phyloP scores from a whole-genome alignment of 2,888 invertebrate species.

The Ryuthela nishihirai region DNA sequence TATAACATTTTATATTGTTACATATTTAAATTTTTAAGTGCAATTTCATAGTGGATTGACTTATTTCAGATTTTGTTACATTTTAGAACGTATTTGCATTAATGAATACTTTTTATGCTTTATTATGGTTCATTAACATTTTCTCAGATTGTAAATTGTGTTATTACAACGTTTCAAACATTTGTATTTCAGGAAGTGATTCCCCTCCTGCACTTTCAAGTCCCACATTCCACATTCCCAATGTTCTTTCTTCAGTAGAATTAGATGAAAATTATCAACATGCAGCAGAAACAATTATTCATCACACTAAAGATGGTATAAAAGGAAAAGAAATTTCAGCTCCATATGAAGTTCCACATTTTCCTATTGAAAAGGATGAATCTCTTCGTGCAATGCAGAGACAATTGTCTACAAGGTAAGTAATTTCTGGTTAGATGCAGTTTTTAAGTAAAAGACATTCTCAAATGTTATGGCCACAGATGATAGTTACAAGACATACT shows the following conservation, averaged over 20 bases:
- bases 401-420: constrained; percentile 80
- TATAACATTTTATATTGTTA: too few species aligned
- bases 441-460: neutral
- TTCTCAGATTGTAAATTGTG: too few species aligned
- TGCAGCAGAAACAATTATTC: constrained; percentile 29
- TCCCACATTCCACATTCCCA: constrained; percentile 3
- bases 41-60: too few species aligned
- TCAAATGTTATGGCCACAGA: neutral
- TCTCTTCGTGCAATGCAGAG: constrained; percentile 85
- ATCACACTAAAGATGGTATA: constrained; percentile 19
- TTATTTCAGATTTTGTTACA: too few species aligned
- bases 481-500: too few species aligned
- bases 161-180: too few species aligned
- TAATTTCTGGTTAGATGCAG: neutral
- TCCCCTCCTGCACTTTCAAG: neutral
- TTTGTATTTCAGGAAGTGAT: constrained; percentile 11
- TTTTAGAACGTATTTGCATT: too few species aligned
- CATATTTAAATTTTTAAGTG: too few species aligned
- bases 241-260: constrained; percentile 3
- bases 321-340: constrained; percentile 77
- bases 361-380: constrained; percentile 96
- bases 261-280: constrained; percentile 19
- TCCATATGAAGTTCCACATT: constrained; percentile 95
- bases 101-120: too few species aligned
- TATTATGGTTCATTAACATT: too few species aligned